These are phyloP conservation scores for Drosophila monieri DNA, from an alignment of 2,888 invertebrate species.

Conservation along the genomic window DNA sequence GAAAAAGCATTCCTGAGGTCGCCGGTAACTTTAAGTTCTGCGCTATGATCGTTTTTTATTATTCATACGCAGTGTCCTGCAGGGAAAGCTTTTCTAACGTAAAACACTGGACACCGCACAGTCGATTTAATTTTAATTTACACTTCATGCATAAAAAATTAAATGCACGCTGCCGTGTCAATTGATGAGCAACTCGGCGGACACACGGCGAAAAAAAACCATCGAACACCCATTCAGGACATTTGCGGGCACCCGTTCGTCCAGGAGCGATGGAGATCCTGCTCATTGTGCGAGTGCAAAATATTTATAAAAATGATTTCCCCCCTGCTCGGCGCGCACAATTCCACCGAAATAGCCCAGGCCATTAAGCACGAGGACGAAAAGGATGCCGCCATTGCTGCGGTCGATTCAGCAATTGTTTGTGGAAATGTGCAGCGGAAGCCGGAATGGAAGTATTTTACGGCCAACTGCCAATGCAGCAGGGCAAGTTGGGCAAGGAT, in stretches of 20 bases:
- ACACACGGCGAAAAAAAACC: slow-evolving; percentile 19
- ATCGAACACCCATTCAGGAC: slow-evolving; percentile 5
- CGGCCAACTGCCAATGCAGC: slow-evolving; percentile 44
- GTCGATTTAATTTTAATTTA: slow-evolving; percentile 76
- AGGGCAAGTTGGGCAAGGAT: neutral
- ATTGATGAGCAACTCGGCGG: slow-evolving; percentile 36
- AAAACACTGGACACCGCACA: slow-evolving; percentile 44
- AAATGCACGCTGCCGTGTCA: slow-evolving; percentile 48
- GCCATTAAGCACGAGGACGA: slow-evolving; percentile 63
- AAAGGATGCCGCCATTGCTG: slow-evolving; percentile 47
- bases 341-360: slow-evolving; percentile 45
- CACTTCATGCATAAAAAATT: slow-evolving; percentile 70
- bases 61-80: slow-evolving; percentile 58
- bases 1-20: slow-evolving; percentile 47
- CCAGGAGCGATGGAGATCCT: slow-evolving; percentile 30
- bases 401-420: slow-evolving; percentile 61
- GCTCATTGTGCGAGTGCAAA: slow-evolving; percentile 42
- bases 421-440: slow-evolving; percentile 66
- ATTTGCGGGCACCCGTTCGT: slow-evolving; percentile 16
- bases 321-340: neutral
- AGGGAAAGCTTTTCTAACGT: slow-evolving; percentile 42
- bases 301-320: slow-evolving; percentile 66
- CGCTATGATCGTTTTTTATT: slow-evolving; percentile 49
- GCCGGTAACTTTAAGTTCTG: slow-evolving; percentile 54
- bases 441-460: slow-evolving; percentile 51